Evolutionary conservation across 1,140 invertebrate species (phyloP), one percentile per base, ranked within the genome.

Genomic region (Alviniconcha marisindica): DNA sequence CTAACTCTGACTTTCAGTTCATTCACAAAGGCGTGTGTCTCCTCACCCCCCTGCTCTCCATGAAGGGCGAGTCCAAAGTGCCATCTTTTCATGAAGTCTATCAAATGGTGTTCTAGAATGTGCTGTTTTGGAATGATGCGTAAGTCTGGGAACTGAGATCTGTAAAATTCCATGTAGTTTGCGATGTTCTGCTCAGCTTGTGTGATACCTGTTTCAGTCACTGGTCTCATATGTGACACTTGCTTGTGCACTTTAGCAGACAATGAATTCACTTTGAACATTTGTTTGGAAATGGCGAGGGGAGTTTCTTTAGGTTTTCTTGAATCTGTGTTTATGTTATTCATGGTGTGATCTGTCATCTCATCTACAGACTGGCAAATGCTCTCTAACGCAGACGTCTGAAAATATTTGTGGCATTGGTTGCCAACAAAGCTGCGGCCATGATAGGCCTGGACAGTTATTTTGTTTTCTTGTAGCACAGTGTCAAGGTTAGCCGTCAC

Each of bases 321-420:
- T 40, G 38, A 12, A 42, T 10, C n/a, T 21, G 12, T 10, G 56
- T 1, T n/a, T 24, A 18, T n/a, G 56, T n/a, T 18, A 18, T 5
- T 0, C 28, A n/a, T 0, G 36, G 0, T 51, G 14, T 66, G 28
- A 0, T 10, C 31, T 66, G 63, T 42, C n/a, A 40, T 42, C 0
- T 42, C 38, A 3, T 12, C 71, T 7, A 74, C 71, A 74, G 36
- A 40, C 15, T 74, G 36, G 42, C 71, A 42, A 38, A 71, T 36
- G 36, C 48, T n/a, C 28, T 44, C n/a, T 42, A 38, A 73, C 7
- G 51, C 66, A 0, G 24, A 15, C 7, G 14, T 14, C 15, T 71
- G 48, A 18, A 82, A 28, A 33, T 82, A 82, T 28, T 82, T 82
- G 44, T 73, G 56, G 69, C 80, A 82, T 10, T 82, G 80, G 42